Percentiles rank a stretch among this genome's conserved stretches.
Evolutionary conservation across 2,113 vertebrate genomes (phyloP).

Genomic region (Clarias gariepinus): DNA sequence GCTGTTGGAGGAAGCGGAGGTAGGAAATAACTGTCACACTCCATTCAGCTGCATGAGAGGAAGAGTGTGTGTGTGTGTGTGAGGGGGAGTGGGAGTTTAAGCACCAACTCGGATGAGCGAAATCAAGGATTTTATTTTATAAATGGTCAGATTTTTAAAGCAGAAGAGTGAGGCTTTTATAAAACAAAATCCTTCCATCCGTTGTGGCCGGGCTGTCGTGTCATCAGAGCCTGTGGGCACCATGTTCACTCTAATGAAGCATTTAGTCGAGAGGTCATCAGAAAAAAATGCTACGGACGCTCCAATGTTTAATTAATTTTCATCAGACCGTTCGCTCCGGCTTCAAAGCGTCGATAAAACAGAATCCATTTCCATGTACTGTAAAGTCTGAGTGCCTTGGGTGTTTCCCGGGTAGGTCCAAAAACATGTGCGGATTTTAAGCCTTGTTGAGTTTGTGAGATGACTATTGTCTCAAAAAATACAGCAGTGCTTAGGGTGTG

Average conservation of each 20-base stretch:
- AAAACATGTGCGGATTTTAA: not conserved
- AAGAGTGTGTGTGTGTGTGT: not conserved
- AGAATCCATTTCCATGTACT: slow-evolving; percentile 32
- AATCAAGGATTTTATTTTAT: slow-evolving; percentile 28
- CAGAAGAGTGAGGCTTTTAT: not conserved
- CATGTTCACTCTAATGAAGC: slow-evolving; percentile 66
- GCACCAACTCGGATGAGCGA: slow-evolving; percentile 37
- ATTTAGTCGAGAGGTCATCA: slow-evolving; percentile 62
- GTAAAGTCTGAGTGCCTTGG: not conserved
- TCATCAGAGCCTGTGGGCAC: slow-evolving; percentile 48
- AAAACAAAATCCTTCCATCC: slow-evolving; percentile 1
- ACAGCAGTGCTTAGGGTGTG: not conserved
- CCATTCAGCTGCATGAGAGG: slow-evolving; percentile 34
- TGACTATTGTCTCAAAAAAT: not conserved
- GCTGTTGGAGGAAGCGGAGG: slow-evolving; percentile 46
- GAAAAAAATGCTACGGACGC: slow-evolving; percentile 27
- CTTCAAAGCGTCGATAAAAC: slow-evolving; percentile 62
- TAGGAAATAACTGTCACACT: slow-evolving; percentile 54
- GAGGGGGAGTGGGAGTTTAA: slow-evolving; percentile 53
- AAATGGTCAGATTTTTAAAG: slow-evolving; percentile 10
- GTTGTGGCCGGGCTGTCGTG: slow-evolving; percentile 57
- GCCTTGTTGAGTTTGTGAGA: not conserved
- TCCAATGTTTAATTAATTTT: slow-evolving; percentile 71
- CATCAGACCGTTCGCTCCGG: slow-evolving; percentile 64
- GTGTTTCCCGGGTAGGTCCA: not conserved